phyloP scores from a whole-genome alignment of 2,113 vertebrate species.

The Phrynocephalus versicolor region DNA sequence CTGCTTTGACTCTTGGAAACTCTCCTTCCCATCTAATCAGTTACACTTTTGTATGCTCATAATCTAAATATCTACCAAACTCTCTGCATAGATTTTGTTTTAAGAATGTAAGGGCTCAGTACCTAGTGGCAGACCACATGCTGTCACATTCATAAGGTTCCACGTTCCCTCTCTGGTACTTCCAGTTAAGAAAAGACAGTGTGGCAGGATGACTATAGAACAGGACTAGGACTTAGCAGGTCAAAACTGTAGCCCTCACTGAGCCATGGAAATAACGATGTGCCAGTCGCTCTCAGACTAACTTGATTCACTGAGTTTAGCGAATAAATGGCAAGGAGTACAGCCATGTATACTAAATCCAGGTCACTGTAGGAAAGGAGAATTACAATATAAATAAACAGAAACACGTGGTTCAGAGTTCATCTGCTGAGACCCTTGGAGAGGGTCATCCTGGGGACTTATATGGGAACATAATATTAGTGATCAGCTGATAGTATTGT shows the following conservation, averaged over 20 bases:
- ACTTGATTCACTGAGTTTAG: too few species aligned
- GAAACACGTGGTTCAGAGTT: too few species aligned
- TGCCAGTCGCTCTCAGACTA: too few species aligned
- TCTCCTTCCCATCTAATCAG: fast-evolving
- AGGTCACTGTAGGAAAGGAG: too few species aligned
- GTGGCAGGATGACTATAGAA: too few species aligned
- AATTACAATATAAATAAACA: too few species aligned
- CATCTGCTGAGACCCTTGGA: too few species aligned
- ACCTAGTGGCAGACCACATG: background rate
- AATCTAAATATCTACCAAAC: background rate
- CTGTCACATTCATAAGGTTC: background rate
- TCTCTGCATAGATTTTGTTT: background rate
- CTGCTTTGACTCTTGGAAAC: fast-evolving
- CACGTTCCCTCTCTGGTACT: too few species aligned
- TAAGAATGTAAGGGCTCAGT: background rate
- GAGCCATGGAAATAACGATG: background rate
- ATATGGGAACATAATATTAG: background rate
- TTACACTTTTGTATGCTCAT: background rate
- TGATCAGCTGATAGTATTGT: background rate
- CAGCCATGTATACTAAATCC: too few species aligned
- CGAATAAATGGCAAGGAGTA: too few species aligned
- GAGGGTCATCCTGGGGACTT: too few species aligned
- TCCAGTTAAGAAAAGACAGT: background rate
- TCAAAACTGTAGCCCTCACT: background rate
- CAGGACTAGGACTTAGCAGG: background rate